phyloP scores from a whole-genome alignment of 1,140 invertebrate genomes.

The Megalopta genalis region DNA sequence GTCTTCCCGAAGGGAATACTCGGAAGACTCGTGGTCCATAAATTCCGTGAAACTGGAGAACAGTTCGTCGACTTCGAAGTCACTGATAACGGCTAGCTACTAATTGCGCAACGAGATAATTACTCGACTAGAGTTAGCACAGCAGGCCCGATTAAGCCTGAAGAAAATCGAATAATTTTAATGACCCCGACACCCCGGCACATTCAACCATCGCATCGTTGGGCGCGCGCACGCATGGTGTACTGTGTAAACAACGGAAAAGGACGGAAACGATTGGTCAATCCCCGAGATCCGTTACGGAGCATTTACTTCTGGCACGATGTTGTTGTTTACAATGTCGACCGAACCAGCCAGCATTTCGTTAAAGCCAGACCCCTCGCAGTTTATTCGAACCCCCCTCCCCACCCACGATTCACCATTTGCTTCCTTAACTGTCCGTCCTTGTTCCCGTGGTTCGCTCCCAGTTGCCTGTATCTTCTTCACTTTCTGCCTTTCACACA shows the following conservation, averaged over 20 bases:
- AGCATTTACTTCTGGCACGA: slow-evolving; percentile 40
- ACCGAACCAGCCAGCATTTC: slow-evolving; percentile 29
- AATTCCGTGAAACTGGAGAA: no score
- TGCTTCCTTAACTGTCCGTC: not conserved
- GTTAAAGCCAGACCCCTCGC: slow-evolving; percentile 9
- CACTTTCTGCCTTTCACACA: no score
- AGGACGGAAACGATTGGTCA: slow-evolving; percentile 59
- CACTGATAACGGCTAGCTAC: no score
- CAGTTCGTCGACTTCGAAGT: no score
- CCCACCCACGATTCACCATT: no score
- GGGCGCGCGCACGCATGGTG: slow-evolving; percentile 32
- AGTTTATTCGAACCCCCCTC: slow-evolving; percentile 8
- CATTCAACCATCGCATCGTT: not conserved
- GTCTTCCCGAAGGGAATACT: no score
- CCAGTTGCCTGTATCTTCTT: not conserved
- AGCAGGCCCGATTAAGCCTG: not conserved
- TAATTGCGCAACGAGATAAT: no score
- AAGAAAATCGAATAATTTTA: not conserved
- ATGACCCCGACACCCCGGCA: not conserved
- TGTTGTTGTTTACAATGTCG: slow-evolving; percentile 52
- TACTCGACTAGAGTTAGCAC: no score
- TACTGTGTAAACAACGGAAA: slow-evolving; percentile 15
- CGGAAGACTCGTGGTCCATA: no score
- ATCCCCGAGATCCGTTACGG: slow-evolving; percentile 50
- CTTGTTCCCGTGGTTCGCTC: not conserved